Base-by-base conservation (phyloP, 2,797 vertebrate species). In the Xenopus petersii region DNA sequence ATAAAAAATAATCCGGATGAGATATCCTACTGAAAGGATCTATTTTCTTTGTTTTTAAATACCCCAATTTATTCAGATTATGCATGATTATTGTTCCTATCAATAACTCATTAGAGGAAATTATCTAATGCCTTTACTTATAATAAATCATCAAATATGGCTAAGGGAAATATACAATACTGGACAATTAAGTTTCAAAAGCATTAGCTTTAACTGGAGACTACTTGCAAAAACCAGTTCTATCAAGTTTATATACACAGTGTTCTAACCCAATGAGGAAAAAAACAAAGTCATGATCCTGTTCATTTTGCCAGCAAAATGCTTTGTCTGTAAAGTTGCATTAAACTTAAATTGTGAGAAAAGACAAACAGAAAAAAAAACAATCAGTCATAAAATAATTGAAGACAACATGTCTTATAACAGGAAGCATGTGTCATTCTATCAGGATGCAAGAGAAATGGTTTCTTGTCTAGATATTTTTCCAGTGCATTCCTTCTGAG, bases 231-330 rank as follows among this genome's bases (percentile, higher is more conserved):
- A 9, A 61, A 47, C 65, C 65, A 62, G 26, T 65, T 33, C 36
- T 49, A 65, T n/a, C 46, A 49, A 33, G 55, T 30, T 67, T 63
- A 77, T 77, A 55, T 72, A 67, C 55, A 67, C 68, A 55, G 46
- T 17, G 47, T 47, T 59, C 49, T 30, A 76, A 26, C 5, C 55
- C 55, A 24, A 24, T 58, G 51, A 17, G 21, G 62, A 30, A 33
- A 71, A 77, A 65, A 72, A 72, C 54, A 67, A 72, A 33, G 70
- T 72, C 56, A 62, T 12, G 54, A 54, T 62, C 63, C n/a, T 30
- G 54, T 17, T 54, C 51, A n/a, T 10, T 56, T 17, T 67, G 69
- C 75, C 63, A 67, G 69, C 17, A 67, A 51, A 71, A 71, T 71
- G 54, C 69, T 67, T 67, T 64, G 70, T 70, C 56, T 55, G 3